A percentile compares a stretch with the other conserved stretches of the same genome.
phyloP scores from a whole-genome alignment of 2,113 vertebrate species.

The Malaclemys terrapin region DNA sequence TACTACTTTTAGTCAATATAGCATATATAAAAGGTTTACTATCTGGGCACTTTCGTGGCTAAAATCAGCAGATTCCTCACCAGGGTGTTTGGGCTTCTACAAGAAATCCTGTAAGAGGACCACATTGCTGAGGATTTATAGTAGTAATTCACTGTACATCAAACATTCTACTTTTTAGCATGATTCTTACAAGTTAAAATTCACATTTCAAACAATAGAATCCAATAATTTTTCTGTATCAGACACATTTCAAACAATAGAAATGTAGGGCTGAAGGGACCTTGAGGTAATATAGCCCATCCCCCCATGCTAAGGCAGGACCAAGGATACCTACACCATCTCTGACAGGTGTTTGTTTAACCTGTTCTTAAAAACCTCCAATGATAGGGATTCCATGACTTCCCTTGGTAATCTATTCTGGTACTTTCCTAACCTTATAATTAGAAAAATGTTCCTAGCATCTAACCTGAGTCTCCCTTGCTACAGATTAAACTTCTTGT shows the following conservation, averaged over 20 bases:
- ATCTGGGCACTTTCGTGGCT: slow-evolving; percentile 42
- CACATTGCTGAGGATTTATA: background rate
- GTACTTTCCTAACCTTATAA: background rate
- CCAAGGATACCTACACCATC: background rate
- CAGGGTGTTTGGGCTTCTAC: slow-evolving; percentile 64
- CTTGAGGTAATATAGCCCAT: background rate
- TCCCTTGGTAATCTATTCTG: background rate
- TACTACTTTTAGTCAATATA: slow-evolving; percentile 66
- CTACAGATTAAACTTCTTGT: background rate
- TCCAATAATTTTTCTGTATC: background rate
- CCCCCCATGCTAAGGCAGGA: background rate
- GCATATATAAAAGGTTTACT: slow-evolving; percentile 40
- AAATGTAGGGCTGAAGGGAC: background rate
- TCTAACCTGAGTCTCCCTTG: background rate
- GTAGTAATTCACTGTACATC: background rate
- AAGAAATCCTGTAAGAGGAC: slow-evolving; percentile 26
- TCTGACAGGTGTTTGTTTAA: background rate
- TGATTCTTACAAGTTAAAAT: background rate
- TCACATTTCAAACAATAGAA: background rate
- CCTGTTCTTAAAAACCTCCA: background rate
- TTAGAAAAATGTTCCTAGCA: background rate
- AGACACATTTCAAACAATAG: background rate
- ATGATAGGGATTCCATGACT: background rate
- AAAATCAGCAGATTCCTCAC: slow-evolving; percentile 34
- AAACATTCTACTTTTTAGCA: background rate